Base-by-base conservation (phyloP, 2,797 vertebrate genomes). In the Gephyroberyx darwinii region DNA sequence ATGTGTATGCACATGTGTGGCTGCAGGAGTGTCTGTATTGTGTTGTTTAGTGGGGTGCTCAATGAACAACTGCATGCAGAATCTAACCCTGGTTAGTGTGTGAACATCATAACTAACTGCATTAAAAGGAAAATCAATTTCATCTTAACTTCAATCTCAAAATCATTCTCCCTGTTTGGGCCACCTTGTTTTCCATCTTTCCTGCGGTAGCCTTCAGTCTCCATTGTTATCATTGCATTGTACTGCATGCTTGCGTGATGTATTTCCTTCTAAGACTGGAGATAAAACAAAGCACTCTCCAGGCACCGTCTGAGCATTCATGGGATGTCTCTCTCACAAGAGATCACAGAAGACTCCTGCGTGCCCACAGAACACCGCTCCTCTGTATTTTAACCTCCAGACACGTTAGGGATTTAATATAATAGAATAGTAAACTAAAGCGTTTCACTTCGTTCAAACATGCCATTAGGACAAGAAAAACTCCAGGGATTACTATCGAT, bases 261-360 rank as follows among this genome's bases (percentile, higher is more conserved):
- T 48, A 30, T 63, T 71, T 71, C 54, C 64, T 58, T 74, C 58
- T 64, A 53, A 3, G 47, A 58, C 41, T 65, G 71, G 66, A 65
- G 74, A 86, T 75, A 10, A 79, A 78, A 68, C 48, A 19, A 10
- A 31, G 3, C 0, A 0, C 47, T 75, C 69, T 66, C 74, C 35
- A 50, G 69, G 30, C 37, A 0, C 12, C 5, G 3, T 69, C 60
- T 74, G 69, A 60, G 66, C 45, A n/a, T 30, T 65, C 54, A 26
- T 57, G 67, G 60, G 65, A 72, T 26, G 26, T 26, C 26, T 26
- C 26, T 26, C 26, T 26, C 26, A 26, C 26, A 26, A 65, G 66
- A 73, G 47, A 60, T 52, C 59, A 83, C 39, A 67, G 22, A 71
- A 74, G 63, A 74, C 43, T 69, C 10, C 5, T 19, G 2, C 43